Evolutionary conservation across 1,140 invertebrate genomes (phyloP), one percentile per base, ranked within the genome.

Genomic region (Zaprionus davidi): DNA sequence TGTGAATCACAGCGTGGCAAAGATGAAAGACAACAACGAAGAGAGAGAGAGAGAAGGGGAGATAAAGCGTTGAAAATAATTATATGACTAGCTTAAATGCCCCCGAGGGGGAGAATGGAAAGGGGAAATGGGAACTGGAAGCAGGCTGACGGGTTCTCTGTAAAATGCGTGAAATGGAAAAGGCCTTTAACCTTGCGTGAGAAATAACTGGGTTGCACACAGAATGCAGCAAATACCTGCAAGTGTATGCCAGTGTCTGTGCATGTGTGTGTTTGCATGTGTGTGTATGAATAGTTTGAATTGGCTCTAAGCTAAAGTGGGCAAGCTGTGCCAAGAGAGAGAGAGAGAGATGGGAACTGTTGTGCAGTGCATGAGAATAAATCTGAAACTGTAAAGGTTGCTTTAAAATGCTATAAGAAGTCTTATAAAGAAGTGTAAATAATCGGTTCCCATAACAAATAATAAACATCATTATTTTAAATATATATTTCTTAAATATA

Each of bases 141-240:
- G 38, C 49, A 36, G 76, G 62, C 60, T 75, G 70, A 59, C 72
- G 56, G 49, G 63, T 59, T 76, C 74, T 63, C 74, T 63, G 60
- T 76, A 70, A 85, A 79, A 84, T 69, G 82, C 82, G 82, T 85
- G 79, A 85, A 85, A 86, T 82, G 82, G 78, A 65, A 82, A 68
- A 85, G 80, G 71, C 65, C 80, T 74, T 78, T 75, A 82, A 82
- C 75, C 74, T 73, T 57, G 57, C 55, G 49, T 65, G 70, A 65
- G 34, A 67, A 62, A 41, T 60, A 46, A 57, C 57, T 68, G 65
- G 49, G 46, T 26, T 73, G 64, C 71, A 72, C 17, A 20, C 22
- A 28, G 20, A 66, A 31, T 66, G 53, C 55, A 57, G 1, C 2
- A 41, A 64, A 51, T 64, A 26, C 49, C 34, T 57, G 26, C 51